Base-by-base conservation (phyloP, 2,888 invertebrate species). In the Empis stercorea region DNA sequence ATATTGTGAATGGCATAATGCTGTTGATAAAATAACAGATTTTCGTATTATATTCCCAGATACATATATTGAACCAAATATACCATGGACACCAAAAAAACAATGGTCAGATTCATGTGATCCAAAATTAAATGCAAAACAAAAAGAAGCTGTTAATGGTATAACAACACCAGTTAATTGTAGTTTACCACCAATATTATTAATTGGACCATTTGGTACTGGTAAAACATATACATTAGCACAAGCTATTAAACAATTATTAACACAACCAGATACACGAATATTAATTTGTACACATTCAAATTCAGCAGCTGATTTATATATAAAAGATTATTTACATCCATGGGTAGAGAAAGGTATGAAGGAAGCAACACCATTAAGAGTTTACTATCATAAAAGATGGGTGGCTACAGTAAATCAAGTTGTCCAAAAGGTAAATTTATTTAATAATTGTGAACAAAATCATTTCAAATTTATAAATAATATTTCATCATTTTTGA, bases 161-260 rank as follows among this genome's bases (percentile, higher is more conserved):
- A 87, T 88, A 51, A 82, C 85, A 14, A 78, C 83, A 10, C 76
- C 82, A 1, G 63, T 74, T 15, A 71, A 72, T 46, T 70, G 76
- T 15, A 72, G 74, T 46, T 61, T 84, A 44, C 84, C 85, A 0
- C 85, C 85, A 0, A 79, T 86, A 49, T 65, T 86, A 42, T 73
- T 86, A 9, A 80, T 85, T 44, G 81, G 85, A 2, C 87, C 88
- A 0, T 88, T 84, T 65, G 88, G 88, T n/a, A 88, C 88, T 0
- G 88, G 88, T 1, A 89, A 89, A 62, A 89, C 88, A 0, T 87
- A 82, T 59, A 87, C 88, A 0, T 68, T 89, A 55, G 87, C 87
- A 0, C 78, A 79, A 56, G 83, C 83, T 1, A 80, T 85, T 37
- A 79, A 79, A 56, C 79, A 81, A 57, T 69, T 86, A 38, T 65